Percentiles rank a stretch among this genome's conserved stretches.
Evolutionary conservation across 1,140 invertebrate genomes (phyloP).

Genomic region (Prorops nasuta): DNA sequence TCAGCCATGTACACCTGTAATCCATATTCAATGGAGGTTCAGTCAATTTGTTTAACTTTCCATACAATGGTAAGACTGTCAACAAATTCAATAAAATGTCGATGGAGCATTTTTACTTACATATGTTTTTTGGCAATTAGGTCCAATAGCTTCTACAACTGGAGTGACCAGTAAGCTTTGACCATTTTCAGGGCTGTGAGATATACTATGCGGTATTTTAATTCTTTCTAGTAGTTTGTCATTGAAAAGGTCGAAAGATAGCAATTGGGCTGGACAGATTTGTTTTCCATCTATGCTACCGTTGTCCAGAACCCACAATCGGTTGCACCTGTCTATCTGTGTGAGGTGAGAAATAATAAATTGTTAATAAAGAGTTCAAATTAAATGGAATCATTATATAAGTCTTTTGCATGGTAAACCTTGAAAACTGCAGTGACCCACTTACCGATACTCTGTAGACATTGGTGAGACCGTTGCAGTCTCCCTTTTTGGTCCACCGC

Average conservation of each 20-base stretch:
- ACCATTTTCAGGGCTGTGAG: slow-evolving; percentile 19
- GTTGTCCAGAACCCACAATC: slow-evolving; percentile 56
- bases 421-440: not conserved
- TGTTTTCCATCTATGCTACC: slow-evolving; percentile 48
- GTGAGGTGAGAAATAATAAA: too few species aligned
- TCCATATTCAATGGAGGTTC: too few species aligned
- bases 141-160: slow-evolving; percentile 18
- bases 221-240: slow-evolving; percentile 50
- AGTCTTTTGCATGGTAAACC: not conserved
- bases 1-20: slow-evolving; percentile 51
- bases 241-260: slow-evolving; percentile 52
- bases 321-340: slow-evolving; percentile 57
- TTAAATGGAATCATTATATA: not conserved
- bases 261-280: slow-evolving; percentile 51
- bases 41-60: too few species aligned
- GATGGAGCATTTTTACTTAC: too few species aligned
- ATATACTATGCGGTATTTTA: slow-evolving; percentile 31
- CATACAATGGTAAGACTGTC: too few species aligned
- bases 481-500: slow-evolving; percentile 19
- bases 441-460: slow-evolving; percentile 33
- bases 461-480: slow-evolving; percentile 25
- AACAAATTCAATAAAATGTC: too few species aligned
- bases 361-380: not conserved
- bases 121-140: slow-evolving; percentile 8
- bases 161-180: slow-evolving; percentile 28